Evolutionary conservation across 1,140 invertebrate species (phyloP).

Genomic region (Zaprionus kolodkinae): DNA sequence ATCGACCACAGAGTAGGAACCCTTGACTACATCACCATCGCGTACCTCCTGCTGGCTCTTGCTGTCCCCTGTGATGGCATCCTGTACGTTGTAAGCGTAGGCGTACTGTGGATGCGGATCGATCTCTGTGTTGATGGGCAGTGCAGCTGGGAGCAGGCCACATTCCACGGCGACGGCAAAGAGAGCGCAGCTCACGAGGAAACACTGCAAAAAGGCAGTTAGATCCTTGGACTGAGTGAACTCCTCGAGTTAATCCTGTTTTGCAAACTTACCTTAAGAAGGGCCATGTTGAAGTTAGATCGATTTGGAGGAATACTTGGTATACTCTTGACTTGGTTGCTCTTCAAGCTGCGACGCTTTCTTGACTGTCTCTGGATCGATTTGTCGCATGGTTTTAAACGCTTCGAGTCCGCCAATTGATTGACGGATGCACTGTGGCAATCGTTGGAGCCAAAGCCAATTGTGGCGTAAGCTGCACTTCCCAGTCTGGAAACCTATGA

Average conservation of each 20-base stretch:
- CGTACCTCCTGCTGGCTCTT: constrained; percentile 87
- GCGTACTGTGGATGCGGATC: constrained; percentile 87
- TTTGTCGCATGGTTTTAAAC: constrained; percentile 60
- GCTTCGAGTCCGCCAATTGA: constrained; percentile 3
- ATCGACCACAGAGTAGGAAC: constrained; percentile 86
- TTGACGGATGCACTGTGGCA: constrained; percentile 50
- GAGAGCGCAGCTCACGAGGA: constrained; percentile 66
- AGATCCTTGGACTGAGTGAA: not conserved
- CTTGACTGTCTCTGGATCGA: constrained; percentile 46
- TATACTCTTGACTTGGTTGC: constrained; percentile 14
- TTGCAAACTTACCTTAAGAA: constrained; percentile 66
- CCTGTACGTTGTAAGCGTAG: constrained; percentile 87
- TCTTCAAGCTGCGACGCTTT: constrained; percentile 42
- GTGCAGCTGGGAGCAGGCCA: constrained; percentile 54
- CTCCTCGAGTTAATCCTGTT: not conserved
- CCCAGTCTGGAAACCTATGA: constrained; percentile 14
- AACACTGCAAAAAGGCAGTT: constrained; percentile 8
- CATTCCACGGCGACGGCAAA: constrained; percentile 60
- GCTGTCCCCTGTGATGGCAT: constrained; percentile 87
- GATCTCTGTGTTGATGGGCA: constrained; percentile 84
- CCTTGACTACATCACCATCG: constrained; percentile 87
- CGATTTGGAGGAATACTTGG: constrained; percentile 12
- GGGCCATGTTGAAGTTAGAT: constrained; percentile 63
- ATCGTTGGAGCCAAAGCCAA: constrained; percentile 46
- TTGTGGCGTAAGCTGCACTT: constrained; percentile 44